phyloP scores from a whole-genome alignment of 2,888 invertebrate species.

The Cinara cedri region DNA sequence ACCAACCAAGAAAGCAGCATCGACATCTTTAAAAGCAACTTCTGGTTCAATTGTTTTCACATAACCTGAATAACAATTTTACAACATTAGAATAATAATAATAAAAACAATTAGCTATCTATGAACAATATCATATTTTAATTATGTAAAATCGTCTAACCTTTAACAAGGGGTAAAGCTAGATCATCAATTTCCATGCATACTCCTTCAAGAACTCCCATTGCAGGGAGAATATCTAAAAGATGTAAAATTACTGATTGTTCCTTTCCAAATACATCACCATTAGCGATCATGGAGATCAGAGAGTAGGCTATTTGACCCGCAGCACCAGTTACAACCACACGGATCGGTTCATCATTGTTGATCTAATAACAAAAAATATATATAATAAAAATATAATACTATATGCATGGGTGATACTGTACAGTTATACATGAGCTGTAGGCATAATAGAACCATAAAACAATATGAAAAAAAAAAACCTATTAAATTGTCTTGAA shows the following conservation, averaged over 20 bases:
- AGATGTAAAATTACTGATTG: slow-evolving; percentile 88
- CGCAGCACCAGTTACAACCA: slow-evolving; percentile 97
- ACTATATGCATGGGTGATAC: too few relatives aligned
- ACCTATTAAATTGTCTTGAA: too few relatives aligned
- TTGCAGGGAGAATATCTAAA: slow-evolving; percentile 94
- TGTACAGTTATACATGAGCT: too few relatives aligned
- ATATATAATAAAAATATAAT: too few relatives aligned
- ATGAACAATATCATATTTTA: neutral
- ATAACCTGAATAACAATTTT: slow-evolving; percentile 66
- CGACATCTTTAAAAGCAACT: slow-evolving; percentile 93
- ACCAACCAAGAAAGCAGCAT: slow-evolving; percentile 95
- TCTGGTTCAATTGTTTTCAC: slow-evolving; percentile 86
- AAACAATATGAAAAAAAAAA: too few relatives aligned
- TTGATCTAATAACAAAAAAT: too few relatives aligned
- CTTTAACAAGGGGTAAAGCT: slow-evolving; percentile 84
- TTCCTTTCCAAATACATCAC: slow-evolving; percentile 89
- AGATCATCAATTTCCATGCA: slow-evolving; percentile 97
- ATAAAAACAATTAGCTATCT: neutral
- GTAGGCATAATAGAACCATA: too few relatives aligned
- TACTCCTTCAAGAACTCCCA: slow-evolving; percentile 95
- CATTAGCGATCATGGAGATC: slow-evolving; percentile 91
- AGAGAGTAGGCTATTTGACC: slow-evolving; percentile 99
- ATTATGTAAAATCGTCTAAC: slow-evolving; percentile 62
- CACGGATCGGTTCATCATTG: slow-evolving; percentile 79
- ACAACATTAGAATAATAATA: too few relatives aligned